Evolutionary conservation across 2,113 vertebrate genomes (phyloP), one percentile per base, ranked within the genome.

Genomic region (Emydura subglobosa): DNA sequence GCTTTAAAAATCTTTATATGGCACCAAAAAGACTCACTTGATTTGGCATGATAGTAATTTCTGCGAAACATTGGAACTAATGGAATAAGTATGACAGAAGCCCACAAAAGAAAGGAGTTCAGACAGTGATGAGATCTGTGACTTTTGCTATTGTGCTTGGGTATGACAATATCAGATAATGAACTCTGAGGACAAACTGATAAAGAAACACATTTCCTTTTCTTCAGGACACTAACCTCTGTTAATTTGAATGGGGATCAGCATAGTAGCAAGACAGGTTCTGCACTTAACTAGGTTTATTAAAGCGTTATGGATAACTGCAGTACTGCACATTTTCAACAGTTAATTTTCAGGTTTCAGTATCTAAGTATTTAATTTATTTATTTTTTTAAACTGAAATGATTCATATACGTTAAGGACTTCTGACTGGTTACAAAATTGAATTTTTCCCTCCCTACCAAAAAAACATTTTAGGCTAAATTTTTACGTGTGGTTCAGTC

Each of bases 1-100:
- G 54, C 39, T 57, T 42, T 82, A 31, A 29, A 82, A 44, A 29
- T 57, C 24, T 82, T 82, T 55, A 82, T 65, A 65, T 10, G 57
- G 89, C 95, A 85, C 90, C 94, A 92, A 96, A 25, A 87, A 54
- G 82, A 93, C 39, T 89, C 82, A 82, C 88, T 83, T 83, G 86
- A 83, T 91, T 76, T 24, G 21, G 10, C 22, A 44, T 12, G 22
- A 87, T 34, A 92, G 2, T 78, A 39, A 78, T 86, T 96, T 94
- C 79, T 91, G 34, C 74, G 76, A 91, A 94, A 1, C 6, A 22
- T 91, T 21, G 78, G 54, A 84, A 93, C 55, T 87, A 95, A 68
- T 79, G 22, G 21, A 57, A 27, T 80, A 90, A 95, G 5, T 74
- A 74, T 42, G 68, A n/a, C 68, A 74, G 7, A 74, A 10, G 9